Evolutionary conservation across 2,113 vertebrate genomes (phyloP).

Genomic region (Ptilorrhoa leucosticta): DNA sequence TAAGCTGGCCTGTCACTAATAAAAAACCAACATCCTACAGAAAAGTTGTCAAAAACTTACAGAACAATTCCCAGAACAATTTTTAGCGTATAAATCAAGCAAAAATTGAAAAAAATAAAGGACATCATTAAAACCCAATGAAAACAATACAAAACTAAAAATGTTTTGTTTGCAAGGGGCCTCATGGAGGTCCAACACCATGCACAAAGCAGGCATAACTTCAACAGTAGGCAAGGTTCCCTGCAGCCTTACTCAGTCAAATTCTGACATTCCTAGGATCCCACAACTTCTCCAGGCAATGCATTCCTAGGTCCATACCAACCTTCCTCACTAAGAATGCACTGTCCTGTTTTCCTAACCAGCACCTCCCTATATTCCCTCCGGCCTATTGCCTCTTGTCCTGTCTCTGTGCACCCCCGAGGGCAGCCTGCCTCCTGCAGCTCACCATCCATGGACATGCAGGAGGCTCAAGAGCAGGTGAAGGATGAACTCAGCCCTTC

Average conservation of each 20-base stretch:
- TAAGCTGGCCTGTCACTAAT: not conserved
- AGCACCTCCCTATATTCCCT: not conserved
- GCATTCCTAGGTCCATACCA: accelerated
- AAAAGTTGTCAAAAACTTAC: not conserved
- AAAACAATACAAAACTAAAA: not conserved
- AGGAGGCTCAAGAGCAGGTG: not conserved
- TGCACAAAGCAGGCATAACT: not conserved
- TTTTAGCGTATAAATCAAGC: not conserved
- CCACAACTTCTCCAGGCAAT: not conserved
- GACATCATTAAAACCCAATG: not conserved
- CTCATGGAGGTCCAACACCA: not conserved
- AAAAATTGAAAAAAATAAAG: not conserved
- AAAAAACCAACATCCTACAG: not conserved
- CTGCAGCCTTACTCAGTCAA: not conserved
- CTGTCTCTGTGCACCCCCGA: accelerated
- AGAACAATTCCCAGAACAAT: not conserved
- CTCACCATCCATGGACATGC: accelerated
- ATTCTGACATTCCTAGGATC: not conserved
- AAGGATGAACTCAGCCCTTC: not conserved
- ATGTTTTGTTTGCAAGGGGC: not conserved
- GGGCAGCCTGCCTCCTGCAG: not conserved
- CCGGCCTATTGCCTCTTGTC: not conserved
- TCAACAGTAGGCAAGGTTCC: not conserved
- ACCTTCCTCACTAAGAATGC: not conserved
- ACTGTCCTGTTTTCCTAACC: not conserved